Base-by-base conservation (phyloP, 2,888 invertebrate genomes). In the Ryuthela nishihirai region DNA sequence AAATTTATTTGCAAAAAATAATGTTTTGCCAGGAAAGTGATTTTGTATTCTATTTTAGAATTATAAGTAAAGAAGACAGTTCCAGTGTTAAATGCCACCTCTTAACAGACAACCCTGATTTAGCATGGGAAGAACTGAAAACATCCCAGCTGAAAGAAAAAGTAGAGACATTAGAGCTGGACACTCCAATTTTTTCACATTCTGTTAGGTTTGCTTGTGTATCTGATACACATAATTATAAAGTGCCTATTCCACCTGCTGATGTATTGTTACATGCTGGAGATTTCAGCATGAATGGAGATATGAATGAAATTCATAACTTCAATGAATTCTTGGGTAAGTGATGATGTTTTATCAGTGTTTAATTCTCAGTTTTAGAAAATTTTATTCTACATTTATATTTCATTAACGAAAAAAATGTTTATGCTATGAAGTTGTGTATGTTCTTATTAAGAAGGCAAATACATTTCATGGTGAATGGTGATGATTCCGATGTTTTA, bases 241-340 rank as follows among this genome's bases (percentile, higher is more conserved):
- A 81, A 66, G 81, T 83, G 71, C 81, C 83, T 67, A 79, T 89
- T 61, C 88, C 88, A 0, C 77, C 80, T 50, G 89, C 89, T 12
- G 89, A 90, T 75, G 81, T 90, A 47, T 85, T 89, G 67, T 81
- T 90, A 47, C 88, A 89, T 73, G 88, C 87, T 24, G 89, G 90
- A 3, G 89, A 90, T 73, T 88, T 90, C 71, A 88, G 88, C 9
- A 82, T 83, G 68, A 84, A 85, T 71, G 89, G 89, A 0, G 80
- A 81, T 63, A 74, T 81, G 44, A 81, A 83, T 62, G 88, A 89
- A 75, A 84, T 90, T 1, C 73, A 80, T 54, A 81, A 83, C 65
- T 89, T 89, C 70, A 87, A 88, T 72, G 80, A 80, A 43, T 88
- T 86, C 83, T 78, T 89, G 55, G 85, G 87, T 79, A 72, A 69